phyloP scores from a whole-genome alignment of 2,888 invertebrate species.

The Microctonus brassicae region DNA sequence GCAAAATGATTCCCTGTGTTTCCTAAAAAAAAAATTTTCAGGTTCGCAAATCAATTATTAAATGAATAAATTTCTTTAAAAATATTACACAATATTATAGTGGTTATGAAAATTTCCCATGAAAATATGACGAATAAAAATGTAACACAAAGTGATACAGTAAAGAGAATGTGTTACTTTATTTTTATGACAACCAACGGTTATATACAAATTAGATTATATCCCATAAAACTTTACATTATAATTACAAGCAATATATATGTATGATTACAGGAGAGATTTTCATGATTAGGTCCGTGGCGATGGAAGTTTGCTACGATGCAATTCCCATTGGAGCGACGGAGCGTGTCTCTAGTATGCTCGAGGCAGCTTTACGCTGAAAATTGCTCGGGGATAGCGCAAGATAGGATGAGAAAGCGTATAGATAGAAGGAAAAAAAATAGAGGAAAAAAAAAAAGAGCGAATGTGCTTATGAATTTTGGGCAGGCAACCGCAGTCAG shows the following conservation, averaged over 20 bases:
- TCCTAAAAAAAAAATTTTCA: too few species aligned
- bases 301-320: slow-evolving; percentile 9
- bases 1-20: not conserved
- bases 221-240: slow-evolving; percentile 1
- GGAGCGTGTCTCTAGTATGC: not conserved
- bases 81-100: too few species aligned
- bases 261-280: not conserved
- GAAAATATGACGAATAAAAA: not conserved
- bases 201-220: not conserved
- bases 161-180: not conserved
- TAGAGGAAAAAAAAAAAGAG: not conserved
- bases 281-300: slow-evolving; percentile 7
- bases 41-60: not conserved
- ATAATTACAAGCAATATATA: not conserved
- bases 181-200: not conserved
- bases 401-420: not conserved
- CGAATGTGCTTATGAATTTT: slow-evolving; percentile 10
- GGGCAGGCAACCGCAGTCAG: not conserved
- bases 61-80: not conserved
- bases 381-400: slow-evolving; percentile 30
- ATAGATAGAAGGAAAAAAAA: not conserved
- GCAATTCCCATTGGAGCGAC: slow-evolving; percentile 1
- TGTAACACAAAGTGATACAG: not conserved
- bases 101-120: not conserved
- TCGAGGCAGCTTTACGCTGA: slow-evolving; percentile 17